These are phyloP conservation scores for Masticophis lateralis DNA, from an alignment of 2,797 vertebrate genomes.

Conservation along the genomic window DNA sequence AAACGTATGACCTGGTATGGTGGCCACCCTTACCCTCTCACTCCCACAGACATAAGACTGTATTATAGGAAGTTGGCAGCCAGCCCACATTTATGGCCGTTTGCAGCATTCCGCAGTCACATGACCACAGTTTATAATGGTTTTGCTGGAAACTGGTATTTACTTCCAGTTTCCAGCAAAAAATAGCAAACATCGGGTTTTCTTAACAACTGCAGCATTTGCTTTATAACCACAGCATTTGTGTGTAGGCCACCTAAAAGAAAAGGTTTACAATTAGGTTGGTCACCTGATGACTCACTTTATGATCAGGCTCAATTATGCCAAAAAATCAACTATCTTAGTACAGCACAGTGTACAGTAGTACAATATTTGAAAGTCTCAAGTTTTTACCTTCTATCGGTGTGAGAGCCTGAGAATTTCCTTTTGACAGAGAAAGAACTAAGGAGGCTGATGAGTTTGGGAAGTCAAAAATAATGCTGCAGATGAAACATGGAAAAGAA, in stretches of 20 bases:
- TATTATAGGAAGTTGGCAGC: background rate
- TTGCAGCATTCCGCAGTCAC: background rate
- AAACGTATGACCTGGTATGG: background rate
- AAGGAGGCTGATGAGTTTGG: background rate
- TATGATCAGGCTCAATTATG: background rate
- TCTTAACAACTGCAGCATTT: background rate
- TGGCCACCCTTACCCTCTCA: background rate
- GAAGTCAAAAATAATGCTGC: background rate
- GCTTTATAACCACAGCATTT: background rate
- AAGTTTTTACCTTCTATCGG: background rate
- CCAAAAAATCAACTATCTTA: background rate
- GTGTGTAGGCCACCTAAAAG: background rate
- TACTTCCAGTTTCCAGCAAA: background rate
- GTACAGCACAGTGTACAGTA: background rate
- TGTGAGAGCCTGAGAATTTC: background rate
- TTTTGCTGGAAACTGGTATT: background rate
- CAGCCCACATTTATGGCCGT: background rate
- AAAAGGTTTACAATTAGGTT: background rate
- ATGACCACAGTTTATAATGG: background rate
- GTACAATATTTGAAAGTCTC: background rate
- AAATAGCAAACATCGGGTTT: background rate
- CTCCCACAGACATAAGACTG: background rate
- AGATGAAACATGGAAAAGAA: background rate
- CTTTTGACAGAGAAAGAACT: background rate
- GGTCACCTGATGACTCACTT: background rate